phyloP scores from a whole-genome alignment of 2,888 invertebrate genomes.

The Fragum whitleyi region DNA sequence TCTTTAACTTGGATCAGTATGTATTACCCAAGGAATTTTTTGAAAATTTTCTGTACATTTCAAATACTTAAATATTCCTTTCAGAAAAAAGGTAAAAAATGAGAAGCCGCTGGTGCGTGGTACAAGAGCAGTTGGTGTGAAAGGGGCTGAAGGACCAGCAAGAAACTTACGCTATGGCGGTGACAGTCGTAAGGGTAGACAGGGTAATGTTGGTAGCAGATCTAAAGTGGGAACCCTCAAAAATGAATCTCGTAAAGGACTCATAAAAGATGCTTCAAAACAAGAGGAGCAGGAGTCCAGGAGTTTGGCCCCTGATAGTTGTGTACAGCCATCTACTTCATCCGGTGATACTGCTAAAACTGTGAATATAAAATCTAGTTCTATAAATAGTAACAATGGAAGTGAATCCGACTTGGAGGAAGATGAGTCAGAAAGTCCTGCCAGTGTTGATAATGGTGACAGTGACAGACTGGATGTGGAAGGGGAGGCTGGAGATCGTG shows the following conservation, averaged over 20 bases:
- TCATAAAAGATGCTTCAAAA: background rate
- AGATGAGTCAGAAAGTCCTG: slow-evolving; percentile 49
- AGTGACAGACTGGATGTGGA: slow-evolving; percentile 42
- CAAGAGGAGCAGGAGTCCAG: background rate
- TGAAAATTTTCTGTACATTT: too few species aligned
- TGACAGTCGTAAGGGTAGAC: background rate
- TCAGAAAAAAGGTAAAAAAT: background rate
- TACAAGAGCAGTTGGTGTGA: slow-evolving; percentile 2
- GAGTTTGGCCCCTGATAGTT: background rate
- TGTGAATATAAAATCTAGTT: slow-evolving; percentile 2
- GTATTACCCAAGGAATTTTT: too few species aligned
- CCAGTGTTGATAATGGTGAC: slow-evolving; percentile 18
- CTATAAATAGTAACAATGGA: background rate
- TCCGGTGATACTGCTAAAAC: slow-evolving; percentile 2
- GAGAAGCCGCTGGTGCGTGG: slow-evolving; percentile 36
- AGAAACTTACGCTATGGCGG: background rate
- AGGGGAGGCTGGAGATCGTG: slow-evolving; percentile 5
- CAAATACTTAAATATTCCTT: background rate
- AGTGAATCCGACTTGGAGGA: slow-evolving; percentile 45
- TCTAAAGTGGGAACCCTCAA: background rate
- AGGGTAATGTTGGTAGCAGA: background rate
- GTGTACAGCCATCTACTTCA: slow-evolving; percentile 10
- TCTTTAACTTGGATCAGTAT: too few species aligned
- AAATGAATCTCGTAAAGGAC: slow-evolving; percentile 13
- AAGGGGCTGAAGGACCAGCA: background rate